Base-by-base conservation (phyloP, 2,888 invertebrate genomes). In the Calliphora vomitoria region DNA sequence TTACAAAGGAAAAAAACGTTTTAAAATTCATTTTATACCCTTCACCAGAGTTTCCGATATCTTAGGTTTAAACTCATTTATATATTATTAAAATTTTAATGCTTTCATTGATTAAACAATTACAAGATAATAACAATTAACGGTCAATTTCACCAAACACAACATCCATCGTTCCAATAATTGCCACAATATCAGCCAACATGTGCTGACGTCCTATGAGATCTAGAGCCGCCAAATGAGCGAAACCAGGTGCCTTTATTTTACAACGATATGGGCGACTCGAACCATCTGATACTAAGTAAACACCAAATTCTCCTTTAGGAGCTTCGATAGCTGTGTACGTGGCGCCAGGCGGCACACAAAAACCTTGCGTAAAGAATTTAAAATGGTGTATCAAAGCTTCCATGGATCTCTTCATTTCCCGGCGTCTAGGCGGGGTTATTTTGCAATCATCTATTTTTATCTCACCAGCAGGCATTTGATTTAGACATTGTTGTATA, bases 341-440 rank as follows among this genome's bases (percentile, higher is more conserved):
- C 0, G 97, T 97, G 3, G 95, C 93, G 0, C 98, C 98, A 20
- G 98, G 97, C 0, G 98, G 98, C 31, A 98, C 98, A 41, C 95
- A 94, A 92, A 96, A 97, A 0, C 98, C 98, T 93, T 97, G 96
- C 1, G 96, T 95, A 92, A 96, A 98, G 85, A 97, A 94, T 93
- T 98, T 98, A 93, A 98, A 98, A 92, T 98, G 98, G 93, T 98
- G 98, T 90, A 98, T 98, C 64, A 98, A 94, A 0, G 97, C 95
- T 93, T 98, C 98, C 98, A 98, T 98, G 8, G 95, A 95, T 5
- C 95, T 96, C 94, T 98, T 98, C 98, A 98, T 98, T 94, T 97
- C 96, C 3, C 93, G 94, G 88, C 98, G 94, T 53, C 94, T 95
- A 2, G 98, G 98, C 5, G 97, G 95, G 15, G 94, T 93, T 50